Conservation (phyloP, 2,888 invertebrate genomes). For the Spodoptera littoralis region DNA sequence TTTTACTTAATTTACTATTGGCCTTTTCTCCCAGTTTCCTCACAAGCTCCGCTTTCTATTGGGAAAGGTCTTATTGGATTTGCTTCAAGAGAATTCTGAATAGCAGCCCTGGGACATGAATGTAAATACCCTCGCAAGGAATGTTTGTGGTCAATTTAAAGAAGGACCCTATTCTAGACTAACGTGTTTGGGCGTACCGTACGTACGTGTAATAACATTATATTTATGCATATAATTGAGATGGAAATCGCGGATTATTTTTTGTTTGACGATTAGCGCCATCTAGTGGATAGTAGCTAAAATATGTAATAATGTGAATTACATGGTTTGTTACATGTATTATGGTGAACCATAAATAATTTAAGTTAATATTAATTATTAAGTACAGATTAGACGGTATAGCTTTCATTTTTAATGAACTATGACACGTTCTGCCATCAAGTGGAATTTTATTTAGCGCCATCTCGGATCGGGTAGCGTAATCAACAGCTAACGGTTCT, state of each 20-base stretch:
- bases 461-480: slow-evolving; percentile 22
- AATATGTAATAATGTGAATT: neutral
- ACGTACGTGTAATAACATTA: too few relatives aligned
- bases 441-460: slow-evolving; percentile 4
- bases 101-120: neutral
- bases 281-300: slow-evolving; percentile 32
- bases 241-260: neutral
- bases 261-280: slow-evolving; percentile 11
- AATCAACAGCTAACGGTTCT: neutral
- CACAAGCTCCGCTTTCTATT: slow-evolving; percentile 3
- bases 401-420: too few relatives aligned
- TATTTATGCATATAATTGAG: too few relatives aligned
- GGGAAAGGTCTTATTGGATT: slow-evolving; percentile 22
- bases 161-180: too few relatives aligned
- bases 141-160: neutral
- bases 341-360: too few relatives aligned
- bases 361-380: too few relatives aligned
- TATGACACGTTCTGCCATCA: too few relatives aligned
- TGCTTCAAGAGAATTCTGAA: slow-evolving; percentile 7
- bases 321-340: neutral
- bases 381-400: too few relatives aligned
- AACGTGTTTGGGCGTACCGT: too few relatives aligned
- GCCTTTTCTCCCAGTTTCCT: slow-evolving; percentile 4
- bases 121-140: neutral
- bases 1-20: slow-evolving; percentile 39